A percentile compares a stretch with the other conserved stretches of the same genome.
phyloP scores from a whole-genome alignment of 2,113 vertebrate genomes.

The Peromyscus leucopus region DNA sequence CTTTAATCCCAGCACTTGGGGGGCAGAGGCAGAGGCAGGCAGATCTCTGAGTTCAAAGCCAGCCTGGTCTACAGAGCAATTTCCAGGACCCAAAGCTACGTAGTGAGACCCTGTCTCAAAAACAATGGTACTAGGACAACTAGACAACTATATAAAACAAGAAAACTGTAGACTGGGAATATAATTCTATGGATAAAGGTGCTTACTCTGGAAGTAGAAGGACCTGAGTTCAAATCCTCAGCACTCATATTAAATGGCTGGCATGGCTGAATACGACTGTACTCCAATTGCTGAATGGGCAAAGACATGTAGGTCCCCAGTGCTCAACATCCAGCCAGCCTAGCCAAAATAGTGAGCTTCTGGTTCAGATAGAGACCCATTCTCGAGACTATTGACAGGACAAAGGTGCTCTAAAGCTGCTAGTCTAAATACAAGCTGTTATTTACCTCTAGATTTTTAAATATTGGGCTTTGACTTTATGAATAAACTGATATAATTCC shows the following conservation, averaged over 20 bases:
- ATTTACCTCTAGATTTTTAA: too few relatives aligned
- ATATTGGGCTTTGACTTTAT: too few relatives aligned
- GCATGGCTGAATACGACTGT: not conserved
- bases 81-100: not conserved
- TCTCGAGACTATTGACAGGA: too few relatives aligned
- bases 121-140: not conserved
- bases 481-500: too few relatives aligned
- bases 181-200: not conserved
- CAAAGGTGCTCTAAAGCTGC: too few relatives aligned
- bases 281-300: too few relatives aligned
- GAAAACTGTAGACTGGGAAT: not conserved
- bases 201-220: not conserved
- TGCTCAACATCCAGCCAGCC: not conserved
- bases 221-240: not conserved
- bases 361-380: not conserved
- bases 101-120: not conserved
- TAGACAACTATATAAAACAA: not conserved
- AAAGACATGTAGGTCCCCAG: not conserved
- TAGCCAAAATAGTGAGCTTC: not conserved
- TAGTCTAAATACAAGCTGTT: too few relatives aligned
- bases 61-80: not conserved
- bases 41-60: not conserved
- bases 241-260: not conserved
- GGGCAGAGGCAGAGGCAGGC: not conserved
- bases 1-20: not conserved